Base-by-base conservation (phyloP, 2,888 invertebrate species). In the Spialia ferax region DNA sequence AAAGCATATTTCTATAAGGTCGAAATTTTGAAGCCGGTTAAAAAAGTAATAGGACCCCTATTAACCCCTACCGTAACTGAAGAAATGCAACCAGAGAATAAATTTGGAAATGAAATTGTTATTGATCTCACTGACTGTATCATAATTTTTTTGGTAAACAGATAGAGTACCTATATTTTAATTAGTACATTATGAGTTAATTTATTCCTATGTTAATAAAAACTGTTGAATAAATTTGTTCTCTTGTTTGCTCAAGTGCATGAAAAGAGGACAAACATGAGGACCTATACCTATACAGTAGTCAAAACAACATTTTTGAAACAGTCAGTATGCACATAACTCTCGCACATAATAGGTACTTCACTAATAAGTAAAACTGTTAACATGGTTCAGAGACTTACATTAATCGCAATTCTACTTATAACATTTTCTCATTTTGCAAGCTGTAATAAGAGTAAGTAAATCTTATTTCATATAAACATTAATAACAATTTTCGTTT, bases 191-290 rank as follows among this genome's bases (percentile, higher is more conserved):
- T 8, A 48, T 45, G 22, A 57, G 38, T 57, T 35, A 57, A 57
- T 22, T 38, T 57, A 45, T 45, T 60, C 26, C 42, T 48, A 26
- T n/a, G 22, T 5, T 8, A 22, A 22, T 38, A 6, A 35, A 56
- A 35, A 57, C 20, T 57, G 57, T 57, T 20, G 22, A 22, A n/a
- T 2, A 22, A 57, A 38, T 22, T 38, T 5, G 6, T n/a, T n/a
- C n/a, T n/a, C 22, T 57, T 57, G 38, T 63, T 63, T 63, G 42
- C 23, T 29, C 63, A 63, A 55, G 15, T 63, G 63, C 18, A 20
- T 63, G 15, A 55, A 23, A 11, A 29, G 20, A 42, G 18, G 26
- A 29, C 26, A 42, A n/a, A 55, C 22, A 23, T 42, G 15, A 42
- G 42, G 42, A 42, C 42, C n/a, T 42, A 42, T 15, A 13, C 13